Base-by-base conservation (phyloP, 2,797 vertebrate species). In the Decapterus maruadsi region DNA sequence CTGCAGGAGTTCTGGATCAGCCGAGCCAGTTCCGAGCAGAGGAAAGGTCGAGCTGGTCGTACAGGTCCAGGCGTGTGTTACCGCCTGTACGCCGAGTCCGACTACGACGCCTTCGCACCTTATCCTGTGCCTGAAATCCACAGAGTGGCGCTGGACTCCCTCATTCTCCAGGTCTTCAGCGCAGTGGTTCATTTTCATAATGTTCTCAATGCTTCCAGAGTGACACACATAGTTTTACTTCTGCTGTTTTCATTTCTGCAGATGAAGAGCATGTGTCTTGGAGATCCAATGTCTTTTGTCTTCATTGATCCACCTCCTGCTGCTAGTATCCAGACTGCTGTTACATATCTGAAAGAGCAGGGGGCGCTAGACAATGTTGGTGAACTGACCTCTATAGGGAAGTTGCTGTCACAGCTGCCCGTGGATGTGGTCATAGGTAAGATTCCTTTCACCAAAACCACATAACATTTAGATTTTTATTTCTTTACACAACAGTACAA, bases 1-100 rank as follows among this genome's bases (percentile, higher is more conserved):
- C 95, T 99, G 20, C 97, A 98, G 91, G 98, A 99, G 84, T 99
- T 98, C 93, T 99, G 97, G 98, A 98, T 99, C 90, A 99, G 98
- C 82, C 94, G 95, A 42, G 98, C 98, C 31, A 99, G 97, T 0
- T 96, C 97, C 0, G 98, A 98, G 94, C 98, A 99, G 92, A 95
- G 97, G 16, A 98, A 98, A 89, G 98, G 98, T 8, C 94, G 97
- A 0, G 97, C 98, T 0, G 98, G 98, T 4, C 94, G 98, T 8
- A 98, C 97, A 0, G 97, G 97, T 0, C 97, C 98, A 0, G 98
- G 98, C 0, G 94, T 98, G 40, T 99, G 97, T 86, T 98, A 96
- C 88, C 96, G 97, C 1, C 95, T 99, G 11, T 99, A 99, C 0
- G 91, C 97, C 0, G 96, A 98, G 54, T 97, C 97, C 0, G 97